Percentiles rank a stretch among this genome's conserved stretches.
Conservation (phyloP, 2,797 vertebrate species). For the Momotus momota region DNA sequence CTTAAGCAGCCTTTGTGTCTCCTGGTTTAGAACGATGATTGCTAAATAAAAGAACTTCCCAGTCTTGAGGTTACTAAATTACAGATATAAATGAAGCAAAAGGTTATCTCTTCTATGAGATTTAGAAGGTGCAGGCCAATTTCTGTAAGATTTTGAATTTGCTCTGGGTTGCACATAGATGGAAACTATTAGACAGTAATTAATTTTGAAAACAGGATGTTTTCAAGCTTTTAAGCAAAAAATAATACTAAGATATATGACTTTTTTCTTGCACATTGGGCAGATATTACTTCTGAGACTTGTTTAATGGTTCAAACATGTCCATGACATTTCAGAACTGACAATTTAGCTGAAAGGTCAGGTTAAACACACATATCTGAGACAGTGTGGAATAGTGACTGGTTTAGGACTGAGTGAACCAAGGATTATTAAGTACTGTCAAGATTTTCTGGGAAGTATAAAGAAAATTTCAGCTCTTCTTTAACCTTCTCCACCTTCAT, state of each 20-base stretch:
- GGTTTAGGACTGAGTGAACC: not conserved
- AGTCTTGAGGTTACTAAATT: not conserved
- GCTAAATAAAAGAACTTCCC: not conserved
- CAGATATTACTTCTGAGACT: not conserved
- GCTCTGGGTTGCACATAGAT: not conserved
- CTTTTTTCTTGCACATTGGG: not conserved
- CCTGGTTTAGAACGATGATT: too few species aligned
- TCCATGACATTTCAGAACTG: not conserved
- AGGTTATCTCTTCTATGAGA: not conserved
- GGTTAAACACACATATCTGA: not conserved
- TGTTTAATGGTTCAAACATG: not conserved
- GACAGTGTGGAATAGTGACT: not conserved
- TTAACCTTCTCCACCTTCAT: not conserved
- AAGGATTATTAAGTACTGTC: not conserved
- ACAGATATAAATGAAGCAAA: not conserved
- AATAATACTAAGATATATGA: not conserved
- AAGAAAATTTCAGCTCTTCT: not conserved
- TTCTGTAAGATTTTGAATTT: not conserved
- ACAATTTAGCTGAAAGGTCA: not conserved
- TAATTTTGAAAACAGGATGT: not conserved
- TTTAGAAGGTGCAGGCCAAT: not conserved
- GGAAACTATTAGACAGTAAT: not conserved
- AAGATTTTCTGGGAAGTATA: not conserved
- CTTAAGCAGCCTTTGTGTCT: not conserved
- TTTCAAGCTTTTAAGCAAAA: not conserved